Conservation (phyloP, 2,113 vertebrate species). For the Silurus asotus region DNA sequence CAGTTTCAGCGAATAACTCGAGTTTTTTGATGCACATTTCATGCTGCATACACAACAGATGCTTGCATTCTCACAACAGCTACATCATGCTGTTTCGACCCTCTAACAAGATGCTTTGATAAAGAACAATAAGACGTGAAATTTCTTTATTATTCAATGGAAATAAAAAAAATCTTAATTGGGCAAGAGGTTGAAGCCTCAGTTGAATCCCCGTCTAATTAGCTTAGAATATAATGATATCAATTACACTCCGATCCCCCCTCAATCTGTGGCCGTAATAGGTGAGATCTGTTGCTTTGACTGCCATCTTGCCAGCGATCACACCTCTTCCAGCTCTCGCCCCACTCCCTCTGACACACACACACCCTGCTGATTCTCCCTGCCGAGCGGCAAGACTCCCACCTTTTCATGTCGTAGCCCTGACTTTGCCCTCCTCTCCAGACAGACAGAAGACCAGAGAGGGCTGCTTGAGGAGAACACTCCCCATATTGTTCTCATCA, state of each 20-base stretch:
- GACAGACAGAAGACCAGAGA: slow-evolving; percentile 19
- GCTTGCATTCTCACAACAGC: slow-evolving; percentile 48
- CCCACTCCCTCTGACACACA: slow-evolving; percentile 21
- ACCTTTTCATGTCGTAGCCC: slow-evolving; percentile 29
- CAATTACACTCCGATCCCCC: slow-evolving; percentile 69
- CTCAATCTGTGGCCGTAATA: slow-evolving; percentile 70
- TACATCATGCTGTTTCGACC: slow-evolving; percentile 38
- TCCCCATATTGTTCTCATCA: slow-evolving; percentile 41
- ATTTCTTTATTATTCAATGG: slow-evolving; percentile 20
- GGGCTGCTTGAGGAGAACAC: slow-evolving; percentile 18
- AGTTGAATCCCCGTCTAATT: slow-evolving; percentile 35
- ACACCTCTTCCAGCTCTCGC: slow-evolving; percentile 54
- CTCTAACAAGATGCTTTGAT: slow-evolving; percentile 46
- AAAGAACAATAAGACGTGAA: slow-evolving; percentile 33
- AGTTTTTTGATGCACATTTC: slow-evolving; percentile 40
- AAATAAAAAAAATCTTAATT: slow-evolving; percentile 25
- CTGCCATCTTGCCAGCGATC: slow-evolving; percentile 55
- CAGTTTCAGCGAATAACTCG: slow-evolving; percentile 9
- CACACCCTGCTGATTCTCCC: slow-evolving; percentile 33
- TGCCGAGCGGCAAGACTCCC: slow-evolving; percentile 13
- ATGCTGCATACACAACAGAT: slow-evolving; percentile 40
- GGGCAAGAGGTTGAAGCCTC: slow-evolving; percentile 18
- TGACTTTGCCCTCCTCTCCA: background rate
- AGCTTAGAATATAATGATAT: slow-evolving; percentile 66
- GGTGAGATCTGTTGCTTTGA: slow-evolving; percentile 68